Conservation (phyloP, 2,113 vertebrate species). For the Phalacrocorax aristotelis region DNA sequence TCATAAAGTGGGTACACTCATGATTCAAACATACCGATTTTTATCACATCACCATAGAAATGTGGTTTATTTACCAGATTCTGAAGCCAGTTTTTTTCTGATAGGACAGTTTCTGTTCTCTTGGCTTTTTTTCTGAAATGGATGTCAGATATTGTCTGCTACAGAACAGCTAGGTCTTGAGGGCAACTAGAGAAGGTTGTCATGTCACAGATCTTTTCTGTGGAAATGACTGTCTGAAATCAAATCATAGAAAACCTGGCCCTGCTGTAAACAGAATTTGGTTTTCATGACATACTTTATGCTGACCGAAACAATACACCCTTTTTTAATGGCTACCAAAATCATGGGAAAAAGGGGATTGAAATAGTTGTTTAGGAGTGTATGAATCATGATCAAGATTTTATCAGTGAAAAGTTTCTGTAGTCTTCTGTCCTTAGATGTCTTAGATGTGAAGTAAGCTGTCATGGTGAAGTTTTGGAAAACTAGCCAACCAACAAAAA, state of each 20-base stretch:
- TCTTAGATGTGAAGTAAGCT: neutral
- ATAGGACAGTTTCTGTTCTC: neutral
- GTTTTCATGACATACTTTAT: neutral
- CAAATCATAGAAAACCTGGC: neutral
- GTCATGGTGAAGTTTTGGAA: neutral
- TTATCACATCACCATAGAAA: neutral
- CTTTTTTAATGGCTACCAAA: neutral
- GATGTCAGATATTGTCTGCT: constrained; percentile 8
- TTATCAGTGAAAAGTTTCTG: neutral
- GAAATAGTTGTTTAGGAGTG: neutral
- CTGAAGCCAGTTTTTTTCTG: neutral
- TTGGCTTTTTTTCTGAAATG: neutral
- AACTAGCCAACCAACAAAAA: neutral
- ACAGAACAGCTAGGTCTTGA: neutral
- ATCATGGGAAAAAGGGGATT: neutral
- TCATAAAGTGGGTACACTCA: neutral
- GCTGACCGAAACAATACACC: neutral
- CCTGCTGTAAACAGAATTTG: neutral
- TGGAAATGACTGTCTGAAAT: neutral
- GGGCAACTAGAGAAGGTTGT: neutral
- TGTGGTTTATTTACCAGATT: neutral
- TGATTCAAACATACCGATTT: neutral
- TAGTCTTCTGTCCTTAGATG: neutral
- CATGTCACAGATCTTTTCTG: neutral
- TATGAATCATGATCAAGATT: neutral